Evolutionary conservation across 2,113 vertebrate genomes (phyloP).

Genomic region (Anoura caudifer): DNA sequence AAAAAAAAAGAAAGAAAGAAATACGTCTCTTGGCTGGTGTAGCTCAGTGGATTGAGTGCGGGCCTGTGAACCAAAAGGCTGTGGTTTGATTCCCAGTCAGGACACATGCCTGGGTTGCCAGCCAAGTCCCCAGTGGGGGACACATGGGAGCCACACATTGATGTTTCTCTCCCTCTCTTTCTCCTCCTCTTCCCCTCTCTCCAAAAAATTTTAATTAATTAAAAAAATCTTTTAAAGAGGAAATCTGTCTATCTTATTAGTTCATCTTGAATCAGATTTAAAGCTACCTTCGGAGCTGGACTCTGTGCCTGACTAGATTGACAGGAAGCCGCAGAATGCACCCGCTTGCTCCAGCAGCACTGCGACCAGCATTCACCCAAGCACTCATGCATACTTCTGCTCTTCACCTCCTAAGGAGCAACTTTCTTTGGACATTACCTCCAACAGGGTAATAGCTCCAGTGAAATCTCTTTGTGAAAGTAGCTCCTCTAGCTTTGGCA

Average conservation of each 20-base stretch:
- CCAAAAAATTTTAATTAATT: neutral
- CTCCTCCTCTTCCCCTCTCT: neutral
- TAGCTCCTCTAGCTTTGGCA: slow-evolving; percentile 91
- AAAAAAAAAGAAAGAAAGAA: neutral
- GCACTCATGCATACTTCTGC: neutral
- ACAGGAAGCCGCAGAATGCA: neutral
- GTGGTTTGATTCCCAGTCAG: neutral
- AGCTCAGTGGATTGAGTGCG: no score
- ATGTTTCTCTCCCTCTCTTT: neutral
- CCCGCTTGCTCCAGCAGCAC: neutral
- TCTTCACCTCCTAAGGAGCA: neutral
- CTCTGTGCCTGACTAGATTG: neutral
- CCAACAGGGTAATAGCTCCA: slow-evolving; percentile 91
- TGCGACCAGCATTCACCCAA: neutral
- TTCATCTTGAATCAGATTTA: neutral
- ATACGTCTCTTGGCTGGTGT: no score
- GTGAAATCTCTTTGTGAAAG: slow-evolving; percentile 92
- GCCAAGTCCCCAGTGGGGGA: no score
- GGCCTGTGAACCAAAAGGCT: neutral
- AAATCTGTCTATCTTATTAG: neutral
- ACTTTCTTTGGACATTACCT: slow-evolving; percentile 82
- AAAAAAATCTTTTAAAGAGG: neutral
- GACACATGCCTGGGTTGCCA: no score
- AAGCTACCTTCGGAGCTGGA: neutral
- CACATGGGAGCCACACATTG: neutral